Base-by-base conservation (phyloP, 1,140 invertebrate species). In the Aphaenogaster ashmeadi region DNA sequence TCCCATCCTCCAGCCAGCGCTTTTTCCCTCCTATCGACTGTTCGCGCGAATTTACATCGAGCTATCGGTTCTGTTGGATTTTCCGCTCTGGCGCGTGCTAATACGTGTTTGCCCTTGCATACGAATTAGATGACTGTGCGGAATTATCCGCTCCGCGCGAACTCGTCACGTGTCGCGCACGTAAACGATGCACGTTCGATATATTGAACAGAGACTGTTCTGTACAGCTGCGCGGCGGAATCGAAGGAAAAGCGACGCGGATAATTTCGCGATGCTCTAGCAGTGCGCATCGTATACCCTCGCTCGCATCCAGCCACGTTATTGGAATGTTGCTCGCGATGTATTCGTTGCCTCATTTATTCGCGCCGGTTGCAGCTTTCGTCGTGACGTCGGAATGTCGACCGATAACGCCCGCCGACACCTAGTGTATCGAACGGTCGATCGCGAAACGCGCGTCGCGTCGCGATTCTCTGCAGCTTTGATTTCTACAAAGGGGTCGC, bases 361-460 rank as follows among this genome's bases (percentile, higher is more conserved):
- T 87, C 52, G 52, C 54, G 36, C 27, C 7, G 8, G 38, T 11
- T 33, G 66, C 36, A 72, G 58, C 27, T 84, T 75, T 77, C 80
- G 27, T 58, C 15, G 56, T 44, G n/a, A 84, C 21, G 44, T 77
- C 38, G n/a, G 58, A 64, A 56, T 78, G 38, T 58, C 62, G 78
- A 13, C 44, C 50, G 88, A 84, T 79, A 64, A 80, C 85, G 47
- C 44, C 64, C n/a, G 11, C 21, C 38, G 69, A 80, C 69, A 56
- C 27, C 64, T 83, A 77, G 62, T 50, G 64, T 74, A 86, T 80
- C 75, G 52, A 84, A 83, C 88, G 69, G 81, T 87, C 78, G 88
- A 89, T 87, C 69, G 72, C 38, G 71, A 58, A 64, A 89, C 38
- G 56, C 13, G 6, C 27, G 11, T 54, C 13, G 6, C 27, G 11